Base-by-base conservation (phyloP, 2,797 vertebrate genomes). In the Danio aesculapii region DNA sequence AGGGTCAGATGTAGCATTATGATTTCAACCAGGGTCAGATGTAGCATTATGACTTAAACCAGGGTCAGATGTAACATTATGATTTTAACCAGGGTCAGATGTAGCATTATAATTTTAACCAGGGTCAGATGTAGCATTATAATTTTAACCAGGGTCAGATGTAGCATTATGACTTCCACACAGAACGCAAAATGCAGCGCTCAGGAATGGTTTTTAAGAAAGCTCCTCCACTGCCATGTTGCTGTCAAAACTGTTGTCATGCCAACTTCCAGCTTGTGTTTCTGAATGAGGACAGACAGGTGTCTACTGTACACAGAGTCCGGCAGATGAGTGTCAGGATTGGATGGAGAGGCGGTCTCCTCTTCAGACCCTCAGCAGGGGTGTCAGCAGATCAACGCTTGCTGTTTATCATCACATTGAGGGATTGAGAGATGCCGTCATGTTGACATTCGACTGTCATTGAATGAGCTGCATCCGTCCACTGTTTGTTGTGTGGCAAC, bases 221-320 rank as follows among this genome's bases (percentile, higher is more conserved):
- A 30, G 30, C 1, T 30, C 30, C 30, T 30, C 30, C 30, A 30
- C 30, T 30, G 30, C 30, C 30, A 30, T 30, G 30, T 30, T 30
- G 30, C 30, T 1, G 30, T 30, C 30, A 30, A 30, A 30, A 30
- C 30, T 1, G 30, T 30, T 30, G 30, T 30, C 30, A 30, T 30
- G 30, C 30, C 30, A 30, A 30, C 30, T 30, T 30, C 3, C 30
- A 30, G 30, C 30, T 30, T 30, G 30, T 30, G 30, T 30, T 30
- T 85, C 88, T 86, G 14, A 13, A 5, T 49, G 4, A 79, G 88
- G 86, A 90, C 88, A 91, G 90, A 90, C 89, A 90, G 90, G 89
- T 90, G 90, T 91, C 90, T 39, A 2, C 80, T 6, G 63, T 49
- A 19, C 59, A 49, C 62, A 41, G 67, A 16, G 21, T n/a, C 58